A percentile compares a stretch with the other conserved stretches of the same genome.
phyloP scores from a whole-genome alignment of 2,888 invertebrate species.

The Pollenia amentaria region DNA sequence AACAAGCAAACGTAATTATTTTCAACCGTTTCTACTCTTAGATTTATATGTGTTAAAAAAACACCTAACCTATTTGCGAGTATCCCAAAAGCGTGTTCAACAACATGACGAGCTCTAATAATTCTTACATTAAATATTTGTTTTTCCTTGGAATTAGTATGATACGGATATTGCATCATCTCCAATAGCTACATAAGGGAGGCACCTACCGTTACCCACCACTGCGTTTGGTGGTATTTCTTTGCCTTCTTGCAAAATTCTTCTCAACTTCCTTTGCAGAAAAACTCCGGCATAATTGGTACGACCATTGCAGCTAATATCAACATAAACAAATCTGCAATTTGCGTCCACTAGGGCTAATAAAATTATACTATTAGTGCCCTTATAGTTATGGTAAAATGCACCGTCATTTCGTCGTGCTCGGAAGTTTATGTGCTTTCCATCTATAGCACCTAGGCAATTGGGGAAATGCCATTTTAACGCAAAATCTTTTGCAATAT shows the following conservation, averaged over 20 bases:
- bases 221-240: constrained; percentile 27
- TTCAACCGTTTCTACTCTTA: too few species aligned
- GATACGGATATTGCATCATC: too few species aligned
- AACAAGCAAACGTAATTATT: too few species aligned
- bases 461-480: too few species aligned
- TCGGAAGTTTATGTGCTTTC: constrained; percentile 56
- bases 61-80: too few species aligned
- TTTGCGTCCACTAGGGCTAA: constrained; percentile 57
- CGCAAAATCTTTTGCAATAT: constrained; percentile 66
- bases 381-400: constrained; percentile 62
- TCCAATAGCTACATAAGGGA: constrained; percentile 65
- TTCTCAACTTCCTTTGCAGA: constrained; percentile 37
- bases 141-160: too few species aligned
- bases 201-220: constrained; percentile 53
- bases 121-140: too few species aligned
- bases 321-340: constrained; percentile 63
- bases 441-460: constrained; percentile 67
- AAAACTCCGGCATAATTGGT: constrained; percentile 65
- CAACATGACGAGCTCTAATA: too few species aligned
- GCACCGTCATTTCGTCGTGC: constrained; percentile 48
- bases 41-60: too few species aligned
- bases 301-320: constrained; percentile 65
- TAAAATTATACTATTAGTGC: constrained; percentile 64
- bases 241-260: constrained; percentile 27
- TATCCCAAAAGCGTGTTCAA: too few species aligned